Evolutionary conservation across 1,140 invertebrate species (phyloP), one percentile per base, ranked within the genome.

Genomic region (Cyrtorhinus lividipennis): DNA sequence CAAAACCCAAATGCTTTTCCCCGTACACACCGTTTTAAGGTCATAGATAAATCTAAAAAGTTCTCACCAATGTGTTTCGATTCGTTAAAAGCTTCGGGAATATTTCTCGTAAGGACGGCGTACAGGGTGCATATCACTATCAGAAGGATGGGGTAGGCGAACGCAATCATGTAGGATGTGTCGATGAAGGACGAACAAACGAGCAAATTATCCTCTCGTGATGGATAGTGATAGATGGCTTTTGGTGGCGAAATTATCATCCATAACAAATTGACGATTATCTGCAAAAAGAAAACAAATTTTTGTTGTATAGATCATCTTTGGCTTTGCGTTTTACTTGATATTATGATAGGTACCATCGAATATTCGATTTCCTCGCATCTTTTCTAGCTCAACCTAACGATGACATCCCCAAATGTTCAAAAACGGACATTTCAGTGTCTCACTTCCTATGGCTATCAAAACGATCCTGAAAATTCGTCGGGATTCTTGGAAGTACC

Each of bases 101-200:
- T 80, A 68, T 86, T 87, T 63, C 85, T 74, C 0, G 85, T 87
- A 69, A 86, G 85, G 66, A 87, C 82, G 2, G 85, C 85, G 70
- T 87, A 87, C 3, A 83, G 73, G 1, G 85, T 87, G 68, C 85
- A 87, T 64, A 87, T 75, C 1, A 83, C 71, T 64, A 87, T 81
- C 1, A 89, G 78, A 23, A 87, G 71, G 76, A 88, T 86, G 68
- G 87, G 88, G 71, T 87, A 89, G 25, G 81, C 76, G n/a, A 89
- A 77, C 1, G 85, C 86, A 67, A 88, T 79, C 67, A 87, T 79
- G 46, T 87, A 77, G 15, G 85, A 84, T 1, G 89, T 86, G 71
- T 90, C 86, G 48, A 91, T 83, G 69, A 88, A 87, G 1, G 87
- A 89, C 67, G 88, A 85, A 72, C 91, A 95, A 1, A 93, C 88